These are phyloP conservation scores for Euleptes europaea DNA, from an alignment of 2,113 vertebrate genomes.

Conservation along the genomic window DNA sequence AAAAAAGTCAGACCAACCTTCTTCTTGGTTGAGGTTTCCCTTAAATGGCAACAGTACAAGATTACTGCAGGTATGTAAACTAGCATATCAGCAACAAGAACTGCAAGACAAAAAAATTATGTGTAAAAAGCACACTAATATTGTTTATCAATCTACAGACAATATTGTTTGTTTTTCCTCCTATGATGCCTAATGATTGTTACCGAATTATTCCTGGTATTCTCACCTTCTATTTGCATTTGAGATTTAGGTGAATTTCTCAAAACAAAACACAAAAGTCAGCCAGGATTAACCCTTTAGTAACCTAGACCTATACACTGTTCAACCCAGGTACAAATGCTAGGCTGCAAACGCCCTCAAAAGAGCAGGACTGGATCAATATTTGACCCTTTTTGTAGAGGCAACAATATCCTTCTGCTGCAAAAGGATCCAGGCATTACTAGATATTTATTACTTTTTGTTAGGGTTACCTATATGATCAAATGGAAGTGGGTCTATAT, in stretches of 20 bases:
- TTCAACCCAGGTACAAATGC: not conserved
- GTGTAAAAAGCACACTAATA: not conserved
- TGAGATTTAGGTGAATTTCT: not conserved
- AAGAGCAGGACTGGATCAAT: not conserved
- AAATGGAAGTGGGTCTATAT: not conserved
- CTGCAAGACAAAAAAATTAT: slow-evolving; percentile 74
- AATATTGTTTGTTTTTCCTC: not conserved
- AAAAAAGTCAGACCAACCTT: slow-evolving; percentile 78
- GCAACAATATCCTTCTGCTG: not conserved
- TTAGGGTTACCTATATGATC: not conserved
- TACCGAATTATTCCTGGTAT: not conserved
- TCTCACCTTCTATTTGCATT: not conserved
- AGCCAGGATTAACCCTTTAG: not conserved
- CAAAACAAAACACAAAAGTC: not conserved
- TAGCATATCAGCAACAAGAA: slow-evolving; percentile 89
- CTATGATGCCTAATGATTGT: not conserved
- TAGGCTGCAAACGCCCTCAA: not conserved
- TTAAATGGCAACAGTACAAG: slow-evolving; percentile 86
- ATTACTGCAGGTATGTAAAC: slow-evolving; percentile 93
- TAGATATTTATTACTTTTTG: not conserved
- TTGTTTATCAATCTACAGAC: not conserved
- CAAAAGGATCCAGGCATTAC: not conserved
- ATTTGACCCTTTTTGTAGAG: not conserved
- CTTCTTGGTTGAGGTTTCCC: slow-evolving; percentile 83
- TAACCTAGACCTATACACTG: not conserved